These are phyloP conservation scores for Himalopsyche japonica DNA, from an alignment of 2,888 invertebrate species.

Conservation along the genomic window DNA sequence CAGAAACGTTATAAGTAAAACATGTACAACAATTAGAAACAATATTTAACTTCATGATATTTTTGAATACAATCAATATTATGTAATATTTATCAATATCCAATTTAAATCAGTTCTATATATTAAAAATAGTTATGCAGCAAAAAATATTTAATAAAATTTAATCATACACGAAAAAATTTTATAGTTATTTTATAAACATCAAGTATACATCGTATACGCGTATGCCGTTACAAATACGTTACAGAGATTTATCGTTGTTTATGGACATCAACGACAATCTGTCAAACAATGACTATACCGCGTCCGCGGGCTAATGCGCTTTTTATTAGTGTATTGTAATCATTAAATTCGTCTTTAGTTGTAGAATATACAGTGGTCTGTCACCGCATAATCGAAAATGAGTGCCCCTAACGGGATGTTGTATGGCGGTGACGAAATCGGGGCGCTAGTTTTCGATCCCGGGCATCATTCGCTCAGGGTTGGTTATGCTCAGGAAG, in stretches of 20 bases:
- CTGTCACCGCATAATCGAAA: not conserved
- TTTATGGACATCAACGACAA: not conserved
- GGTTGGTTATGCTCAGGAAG: conserved; percentile 96
- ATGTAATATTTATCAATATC: too few relatives aligned
- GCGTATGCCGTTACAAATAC: not conserved
- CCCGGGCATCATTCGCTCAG: conserved; percentile 88
- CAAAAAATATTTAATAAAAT: too few relatives aligned
- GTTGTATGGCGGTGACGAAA: conserved; percentile 95
- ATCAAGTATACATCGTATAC: not conserved
- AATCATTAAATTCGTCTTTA: not conserved
- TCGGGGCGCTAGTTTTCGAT: conserved; percentile 97
- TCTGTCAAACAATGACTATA: not conserved
- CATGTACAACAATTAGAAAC: too few relatives aligned
- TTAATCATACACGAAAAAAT: too few relatives aligned
- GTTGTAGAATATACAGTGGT: not conserved
- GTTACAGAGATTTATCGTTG: not conserved
- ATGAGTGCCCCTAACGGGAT: conserved; percentile 58
- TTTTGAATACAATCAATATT: too few relatives aligned
- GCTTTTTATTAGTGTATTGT: not conserved
- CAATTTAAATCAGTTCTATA: too few relatives aligned
- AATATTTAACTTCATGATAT: too few relatives aligned
- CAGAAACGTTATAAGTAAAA: too few relatives aligned
- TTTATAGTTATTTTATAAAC: too few relatives aligned
- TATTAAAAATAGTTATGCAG: too few relatives aligned
- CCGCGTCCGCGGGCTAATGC: conserved; percentile 1